Evolutionary conservation across 2,797 vertebrate species (phyloP).

Genomic region (Clangula hyemalis): DNA sequence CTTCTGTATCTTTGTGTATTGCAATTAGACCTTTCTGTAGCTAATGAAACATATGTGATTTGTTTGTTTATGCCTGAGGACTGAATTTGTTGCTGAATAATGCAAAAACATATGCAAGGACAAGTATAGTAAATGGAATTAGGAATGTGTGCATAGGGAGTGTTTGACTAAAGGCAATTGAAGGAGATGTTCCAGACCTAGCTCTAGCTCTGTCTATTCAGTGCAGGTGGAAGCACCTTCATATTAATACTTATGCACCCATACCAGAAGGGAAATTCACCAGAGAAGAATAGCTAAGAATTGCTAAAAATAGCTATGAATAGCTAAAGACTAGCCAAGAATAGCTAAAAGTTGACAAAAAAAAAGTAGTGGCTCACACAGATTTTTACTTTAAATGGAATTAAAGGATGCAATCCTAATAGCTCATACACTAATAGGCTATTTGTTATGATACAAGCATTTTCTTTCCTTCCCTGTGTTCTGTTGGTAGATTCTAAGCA

Average conservation of each 20-base stretch:
- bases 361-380: fast-evolving
- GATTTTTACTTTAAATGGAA: background rate
- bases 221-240: background rate
- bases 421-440: background rate
- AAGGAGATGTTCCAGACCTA: background rate
- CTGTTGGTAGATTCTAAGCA: background rate
- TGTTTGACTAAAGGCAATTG: background rate
- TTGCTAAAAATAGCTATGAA: no score
- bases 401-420: background rate
- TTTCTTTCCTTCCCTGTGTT: background rate
- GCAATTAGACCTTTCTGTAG: slow-evolving; percentile 49
- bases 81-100: slow-evolving; percentile 64
- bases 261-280: background rate
- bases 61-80: slow-evolving; percentile 66
- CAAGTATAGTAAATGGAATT: slow-evolving; percentile 5
- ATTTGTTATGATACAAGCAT: fast-evolving
- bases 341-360: background rate
- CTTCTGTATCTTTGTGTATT: slow-evolving; percentile 2
- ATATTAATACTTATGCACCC: background rate
- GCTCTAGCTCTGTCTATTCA: background rate
- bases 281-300: background rate
- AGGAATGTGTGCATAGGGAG: background rate
- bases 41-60: slow-evolving; percentile 67
- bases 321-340: background rate
- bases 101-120: slow-evolving; percentile 47